phyloP scores from a whole-genome alignment of 1,140 invertebrate species.

The Drosophila nebulosa region DNA sequence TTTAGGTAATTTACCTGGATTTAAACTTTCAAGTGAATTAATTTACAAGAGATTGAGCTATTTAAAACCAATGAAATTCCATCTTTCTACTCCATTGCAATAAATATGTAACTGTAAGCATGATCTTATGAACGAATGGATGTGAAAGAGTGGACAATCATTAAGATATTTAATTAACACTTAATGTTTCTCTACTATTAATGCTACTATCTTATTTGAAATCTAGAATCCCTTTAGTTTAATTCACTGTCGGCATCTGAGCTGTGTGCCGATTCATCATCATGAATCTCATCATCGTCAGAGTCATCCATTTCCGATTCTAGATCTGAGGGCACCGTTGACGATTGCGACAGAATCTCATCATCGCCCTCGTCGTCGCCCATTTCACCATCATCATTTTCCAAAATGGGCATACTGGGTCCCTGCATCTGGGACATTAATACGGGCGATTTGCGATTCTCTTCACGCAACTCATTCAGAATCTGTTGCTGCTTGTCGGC shows the following conservation, averaged over 20 bases:
- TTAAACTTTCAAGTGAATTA: too few relatives aligned
- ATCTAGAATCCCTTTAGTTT: not conserved
- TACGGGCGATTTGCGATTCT: not conserved
- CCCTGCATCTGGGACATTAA: not conserved
- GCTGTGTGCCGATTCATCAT: not conserved
- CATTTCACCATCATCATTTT: not conserved
- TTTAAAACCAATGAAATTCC: too few relatives aligned
- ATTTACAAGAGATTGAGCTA: too few relatives aligned
- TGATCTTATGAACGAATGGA: not conserved
- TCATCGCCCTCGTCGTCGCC: not conserved
- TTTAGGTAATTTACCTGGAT: too few relatives aligned
- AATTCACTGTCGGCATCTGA: not conserved
- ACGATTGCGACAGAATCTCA: not conserved
- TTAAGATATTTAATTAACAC: not conserved
- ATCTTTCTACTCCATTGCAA: too few relatives aligned
- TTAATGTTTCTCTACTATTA: not conserved
- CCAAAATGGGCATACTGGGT: not conserved
- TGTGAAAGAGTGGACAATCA: not conserved
- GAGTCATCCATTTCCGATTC: not conserved
- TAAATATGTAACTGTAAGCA: not conserved
- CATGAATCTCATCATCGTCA: not conserved
- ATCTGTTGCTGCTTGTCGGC: constrained; percentile 53
- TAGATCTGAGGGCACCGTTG: not conserved
- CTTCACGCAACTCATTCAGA: constrained; percentile 36
- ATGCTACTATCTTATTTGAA: not conserved